Evolutionary conservation across 2,113 vertebrate species (phyloP).

Genomic region (Nannospalax galili): DNA sequence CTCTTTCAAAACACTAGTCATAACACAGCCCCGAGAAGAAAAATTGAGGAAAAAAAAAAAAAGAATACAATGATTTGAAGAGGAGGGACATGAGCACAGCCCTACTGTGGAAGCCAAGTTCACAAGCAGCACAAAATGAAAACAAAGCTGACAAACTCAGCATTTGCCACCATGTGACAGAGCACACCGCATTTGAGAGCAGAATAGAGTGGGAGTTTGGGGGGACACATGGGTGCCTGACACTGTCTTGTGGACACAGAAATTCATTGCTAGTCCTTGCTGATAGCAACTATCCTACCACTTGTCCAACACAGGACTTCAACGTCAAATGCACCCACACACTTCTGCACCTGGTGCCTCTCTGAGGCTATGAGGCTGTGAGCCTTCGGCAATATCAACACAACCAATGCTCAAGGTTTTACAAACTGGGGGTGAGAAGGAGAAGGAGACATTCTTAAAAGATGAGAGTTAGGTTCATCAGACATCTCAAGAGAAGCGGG

Average conservation of each 20-base stretch:
- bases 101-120: slow-evolving; percentile 63
- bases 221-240: slow-evolving; percentile 67
- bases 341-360: neutral
- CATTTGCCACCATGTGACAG: slow-evolving; percentile 71
- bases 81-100: slow-evolving; percentile 66
- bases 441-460: neutral
- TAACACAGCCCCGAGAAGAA: slow-evolving; percentile 52
- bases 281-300: slow-evolving; percentile 69
- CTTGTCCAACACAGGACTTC: slow-evolving; percentile 69
- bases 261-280: slow-evolving; percentile 82
- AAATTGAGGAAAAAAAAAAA: slow-evolving; percentile 60
- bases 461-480: neutral
- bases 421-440: slow-evolving; percentile 4
- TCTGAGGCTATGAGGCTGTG: neutral
- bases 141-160: slow-evolving; percentile 63
- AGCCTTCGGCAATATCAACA: neutral
- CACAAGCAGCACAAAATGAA: slow-evolving; percentile 53
- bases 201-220: slow-evolving; percentile 80
- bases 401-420: neutral
- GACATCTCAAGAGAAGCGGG: neutral
- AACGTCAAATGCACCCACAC: neutral
- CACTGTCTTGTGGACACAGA: slow-evolving; percentile 76
- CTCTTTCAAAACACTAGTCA: slow-evolving; percentile 65
- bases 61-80: slow-evolving; percentile 61
- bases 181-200: slow-evolving; percentile 74